Base-by-base conservation (phyloP, 2,797 vertebrate species). In the Micrastur ruficollis region DNA sequence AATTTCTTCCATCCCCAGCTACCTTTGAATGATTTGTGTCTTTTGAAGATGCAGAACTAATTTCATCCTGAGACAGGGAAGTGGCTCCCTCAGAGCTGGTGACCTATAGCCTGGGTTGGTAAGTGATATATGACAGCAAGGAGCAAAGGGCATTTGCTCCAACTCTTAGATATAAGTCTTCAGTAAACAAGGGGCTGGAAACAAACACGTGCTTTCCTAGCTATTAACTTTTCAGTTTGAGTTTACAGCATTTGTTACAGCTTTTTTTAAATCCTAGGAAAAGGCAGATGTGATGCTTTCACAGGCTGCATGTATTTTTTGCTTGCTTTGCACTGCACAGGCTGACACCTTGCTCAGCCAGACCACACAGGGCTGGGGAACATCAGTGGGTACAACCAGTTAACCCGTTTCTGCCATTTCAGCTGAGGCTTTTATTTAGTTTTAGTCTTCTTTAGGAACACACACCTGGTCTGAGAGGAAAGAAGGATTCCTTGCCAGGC, bases 271-370 rank as follows among this genome's bases (percentile, higher is more conserved):
- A 52, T 8, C 47, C 34, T n/a, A 70, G 36, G 12, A 70, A 66
- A 17, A 89, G 38, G 36, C 67, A 80, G 50, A 23, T 27, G 38
- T 10, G 40, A 12, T 32, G 44, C 46, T 74, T 81, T 52, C 52
- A 32, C 11, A 47, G 50, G 34, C 31, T 63, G 34, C 11, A 4
- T 2, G 5, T 44, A 29, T 5, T 73, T 46, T 34, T n/a, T 4
- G 5, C 65, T 65, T 56, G 59, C 42, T 95, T 86, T 62, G 59
- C 23, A 32, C 40, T 14, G n/a, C 0, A 0, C 9, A 9, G 26
- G 32, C n/a, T 0, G 0, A 58, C 63, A 62, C 22, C n/a, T 83
- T 27, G 11, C 61, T 71, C 6, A 4, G 47, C 52, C 2, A 1
- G 44, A 63, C 10, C 38, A 19, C 0, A 0, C 16, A 17, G 14